Percentiles rank a stretch among this genome's conserved stretches.
These are phyloP conservation scores for Pristis pectinata DNA, from an alignment of 2,797 vertebrate species.

Conservation along the genomic window DNA sequence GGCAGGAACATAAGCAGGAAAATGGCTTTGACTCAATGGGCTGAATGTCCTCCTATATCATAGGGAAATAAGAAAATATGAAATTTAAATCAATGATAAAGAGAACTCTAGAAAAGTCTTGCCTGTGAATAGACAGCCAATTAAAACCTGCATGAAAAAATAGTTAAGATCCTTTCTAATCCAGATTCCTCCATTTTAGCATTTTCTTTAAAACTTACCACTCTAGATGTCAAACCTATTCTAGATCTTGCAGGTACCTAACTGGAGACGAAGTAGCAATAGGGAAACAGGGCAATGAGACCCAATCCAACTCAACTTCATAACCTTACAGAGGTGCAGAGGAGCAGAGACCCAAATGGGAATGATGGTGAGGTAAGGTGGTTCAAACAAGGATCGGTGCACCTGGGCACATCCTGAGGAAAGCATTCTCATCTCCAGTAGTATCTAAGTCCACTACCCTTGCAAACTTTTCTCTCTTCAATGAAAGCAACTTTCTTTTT, in stretches of 20 bases:
- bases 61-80: no score
- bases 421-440: no score
- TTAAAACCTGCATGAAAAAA: not conserved
- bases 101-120: not conserved
- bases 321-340: not conserved
- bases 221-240: not conserved
- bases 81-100: not conserved
- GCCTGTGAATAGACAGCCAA: not conserved
- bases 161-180: not conserved
- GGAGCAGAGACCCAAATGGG: not conserved
- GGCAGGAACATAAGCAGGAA: no score
- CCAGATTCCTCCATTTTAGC: not conserved
- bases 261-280: not conserved
- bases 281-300: not conserved
- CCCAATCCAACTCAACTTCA: not conserved
- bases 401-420: no score
- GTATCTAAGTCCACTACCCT: not conserved
- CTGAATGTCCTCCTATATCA: no score
- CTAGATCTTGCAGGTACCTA: not conserved
- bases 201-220: not conserved
- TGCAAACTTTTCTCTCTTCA: no score
- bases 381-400: not conserved
- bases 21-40: no score
- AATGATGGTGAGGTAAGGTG: not conserved
- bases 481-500: no score